phyloP scores from a whole-genome alignment of 1,140 invertebrate species.

The Laupala kohalensis region DNA sequence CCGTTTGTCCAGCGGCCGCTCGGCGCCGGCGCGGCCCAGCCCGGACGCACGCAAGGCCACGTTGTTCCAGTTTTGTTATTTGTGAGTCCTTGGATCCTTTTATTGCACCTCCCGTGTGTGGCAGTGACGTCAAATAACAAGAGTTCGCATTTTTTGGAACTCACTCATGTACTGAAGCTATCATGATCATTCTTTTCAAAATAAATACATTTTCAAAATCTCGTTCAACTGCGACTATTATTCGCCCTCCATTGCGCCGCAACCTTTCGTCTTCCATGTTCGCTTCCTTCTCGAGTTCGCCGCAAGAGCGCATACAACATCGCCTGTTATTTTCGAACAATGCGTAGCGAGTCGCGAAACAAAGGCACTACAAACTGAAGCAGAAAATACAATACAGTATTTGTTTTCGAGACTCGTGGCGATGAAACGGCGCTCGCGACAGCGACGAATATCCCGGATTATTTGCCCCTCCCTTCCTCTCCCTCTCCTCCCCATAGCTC shows the following conservation, averaged over 20 bases:
- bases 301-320: background rate
- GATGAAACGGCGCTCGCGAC: background rate
- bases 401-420: background rate
- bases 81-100: background rate
- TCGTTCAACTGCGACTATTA: background rate
- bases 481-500: background rate
- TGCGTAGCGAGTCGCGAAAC: background rate
- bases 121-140: background rate
- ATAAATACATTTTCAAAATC: background rate
- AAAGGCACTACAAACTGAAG: background rate
- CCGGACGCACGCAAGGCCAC: background rate
- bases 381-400: background rate
- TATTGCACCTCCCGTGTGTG: background rate
- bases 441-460: no score
- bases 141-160: background rate
- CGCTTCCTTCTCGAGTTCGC: background rate
- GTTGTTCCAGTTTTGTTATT: background rate
- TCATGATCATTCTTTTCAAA: background rate
- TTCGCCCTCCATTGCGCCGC: background rate
- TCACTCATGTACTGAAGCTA: background rate
- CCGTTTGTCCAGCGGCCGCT: background rate
- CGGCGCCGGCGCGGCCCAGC: no score
- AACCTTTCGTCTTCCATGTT: no score
- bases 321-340: background rate
- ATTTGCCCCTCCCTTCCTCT: background rate